phyloP scores from a whole-genome alignment of 2,797 vertebrate genomes.

The Brachyalestes nurse region DNA sequence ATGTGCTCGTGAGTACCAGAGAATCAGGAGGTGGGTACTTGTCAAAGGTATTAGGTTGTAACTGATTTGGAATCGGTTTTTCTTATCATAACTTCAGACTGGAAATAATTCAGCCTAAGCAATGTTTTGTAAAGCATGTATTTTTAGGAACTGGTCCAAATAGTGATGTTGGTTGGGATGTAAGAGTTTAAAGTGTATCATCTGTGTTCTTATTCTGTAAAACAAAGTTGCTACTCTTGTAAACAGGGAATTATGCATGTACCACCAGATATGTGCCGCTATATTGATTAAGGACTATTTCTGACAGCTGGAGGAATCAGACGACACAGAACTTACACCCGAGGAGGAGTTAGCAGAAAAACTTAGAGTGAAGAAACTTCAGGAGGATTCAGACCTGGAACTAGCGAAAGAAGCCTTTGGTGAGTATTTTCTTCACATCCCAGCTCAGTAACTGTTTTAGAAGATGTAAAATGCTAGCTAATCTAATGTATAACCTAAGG shows the following conservation, averaged over 20 bases:
- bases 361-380: slow-evolving; percentile 82
- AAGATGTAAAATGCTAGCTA: not conserved
- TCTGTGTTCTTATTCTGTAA: not conserved
- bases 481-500: not conserved
- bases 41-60: too few relatives aligned
- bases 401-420: slow-evolving; percentile 87
- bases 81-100: too few relatives aligned
- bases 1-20: too few relatives aligned
- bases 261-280: not conserved
- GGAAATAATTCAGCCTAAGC: too few relatives aligned
- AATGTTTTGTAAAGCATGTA: too few relatives aligned
- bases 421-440: slow-evolving; percentile 62
- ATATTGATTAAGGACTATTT: not conserved
- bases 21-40: too few relatives aligned
- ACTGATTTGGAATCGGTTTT: too few relatives aligned
- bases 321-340: slow-evolving; percentile 74
- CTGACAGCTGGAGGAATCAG: slow-evolving; percentile 79
- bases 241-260: not conserved
- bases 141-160: not conserved
- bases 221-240: not conserved
- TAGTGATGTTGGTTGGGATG: not conserved
- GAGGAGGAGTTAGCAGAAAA: slow-evolving; percentile 86
- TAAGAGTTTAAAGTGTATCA: not conserved
- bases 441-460: not conserved
- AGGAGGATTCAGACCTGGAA: slow-evolving; percentile 86